Evolutionary conservation across 2,113 vertebrate species (phyloP), one percentile per base, ranked within the genome.

Genomic region (Cyanoramphus novaezelandiae): DNA sequence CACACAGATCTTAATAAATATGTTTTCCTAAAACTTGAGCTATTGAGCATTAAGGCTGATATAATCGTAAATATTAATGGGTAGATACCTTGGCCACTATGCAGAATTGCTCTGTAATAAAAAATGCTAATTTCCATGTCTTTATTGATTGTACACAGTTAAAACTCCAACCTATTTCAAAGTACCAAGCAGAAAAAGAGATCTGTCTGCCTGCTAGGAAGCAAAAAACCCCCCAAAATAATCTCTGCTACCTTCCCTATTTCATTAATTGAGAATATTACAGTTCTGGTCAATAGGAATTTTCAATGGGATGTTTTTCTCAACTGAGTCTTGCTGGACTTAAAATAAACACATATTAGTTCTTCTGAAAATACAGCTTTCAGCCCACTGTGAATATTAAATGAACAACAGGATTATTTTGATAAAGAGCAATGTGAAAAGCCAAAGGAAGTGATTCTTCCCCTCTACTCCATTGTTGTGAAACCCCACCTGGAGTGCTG

Each of bases 11-110:
- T 64, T 59, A 20, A 1, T 7, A 72, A 82, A 77, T 3, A 3
- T 92, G 37, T 9, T 6, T 83, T 68, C 31, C 21, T 72, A 68
- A 64, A 79, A 25, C 25, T 13, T 31, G 19, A 55, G 10, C 20
- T 39, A 65, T 2, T 20, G 52, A 72, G 37, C 47, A 28, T 29
- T 2, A 47, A 15, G 5, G 11, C 37, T 68, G 37, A 68, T 59
- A 8, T 55, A 33, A 37, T 0, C 57, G 7, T 28, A 70, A 47
- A 57, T 68, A 21, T 59, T 44, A 29, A 18, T 13, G 2, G 8
- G 3, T 27, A n/a, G 21, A 24, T 41, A 47, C 8, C 0, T 2
- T 25, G 13, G 10, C 11, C 10, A 20, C 20, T 27, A 5, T 0
- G 0, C 17, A 59, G 20, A 59, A 59, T 59, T n/a, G 31, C 20